Conservation (phyloP, 2,113 vertebrate species). For the Alectura lathami region DNA sequence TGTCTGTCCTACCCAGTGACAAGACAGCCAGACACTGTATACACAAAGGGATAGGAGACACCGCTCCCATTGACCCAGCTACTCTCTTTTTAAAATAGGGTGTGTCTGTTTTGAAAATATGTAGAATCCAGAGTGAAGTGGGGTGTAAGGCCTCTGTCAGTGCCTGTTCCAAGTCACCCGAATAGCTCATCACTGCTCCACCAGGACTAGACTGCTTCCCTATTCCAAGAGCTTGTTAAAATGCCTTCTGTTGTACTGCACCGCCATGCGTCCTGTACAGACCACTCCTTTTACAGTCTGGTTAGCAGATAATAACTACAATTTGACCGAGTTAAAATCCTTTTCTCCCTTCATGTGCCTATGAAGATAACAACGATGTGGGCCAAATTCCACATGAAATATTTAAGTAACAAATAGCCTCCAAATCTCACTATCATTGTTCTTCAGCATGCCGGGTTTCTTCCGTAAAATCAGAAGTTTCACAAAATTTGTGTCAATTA, state of each 20-base stretch:
- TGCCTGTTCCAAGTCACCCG: not conserved
- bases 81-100: not conserved
- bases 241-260: not conserved
- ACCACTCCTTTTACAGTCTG: not conserved
- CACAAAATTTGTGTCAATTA: constrained; percentile 10
- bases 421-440: not conserved
- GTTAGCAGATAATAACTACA: constrained; percentile 1
- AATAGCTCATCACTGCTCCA: not conserved
- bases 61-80: not conserved
- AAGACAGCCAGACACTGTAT: not conserved
- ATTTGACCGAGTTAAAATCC: not conserved
- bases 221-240: not conserved
- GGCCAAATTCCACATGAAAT: constrained; percentile 13
- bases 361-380: not conserved
- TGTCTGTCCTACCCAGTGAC: rapidly evolving
- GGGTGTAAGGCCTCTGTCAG: not conserved
- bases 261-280: not conserved
- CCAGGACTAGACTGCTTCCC: not conserved
- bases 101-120: not conserved
- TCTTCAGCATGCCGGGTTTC: not conserved
- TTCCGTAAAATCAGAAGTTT: constrained; percentile 14
- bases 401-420: not conserved
- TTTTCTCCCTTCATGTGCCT: not conserved
- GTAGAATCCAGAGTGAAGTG: not conserved
- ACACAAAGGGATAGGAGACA: not conserved